Evolutionary conservation across 1,140 invertebrate genomes (phyloP).

Genomic region (Euglossa dilemma): DNA sequence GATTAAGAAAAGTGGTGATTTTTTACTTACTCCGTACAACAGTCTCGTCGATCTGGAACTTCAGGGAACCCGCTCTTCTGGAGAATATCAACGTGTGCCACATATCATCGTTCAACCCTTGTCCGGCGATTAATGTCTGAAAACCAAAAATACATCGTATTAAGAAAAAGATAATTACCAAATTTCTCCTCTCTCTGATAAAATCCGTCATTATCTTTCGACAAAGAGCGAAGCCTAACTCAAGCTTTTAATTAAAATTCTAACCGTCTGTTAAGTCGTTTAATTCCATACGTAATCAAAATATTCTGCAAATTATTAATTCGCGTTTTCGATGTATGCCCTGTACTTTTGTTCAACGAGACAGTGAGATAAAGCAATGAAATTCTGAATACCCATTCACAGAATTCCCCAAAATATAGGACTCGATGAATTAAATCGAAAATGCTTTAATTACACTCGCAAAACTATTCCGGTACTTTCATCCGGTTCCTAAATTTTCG

Average conservation of each 20-base stretch:
- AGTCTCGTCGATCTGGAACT: constrained; percentile 92
- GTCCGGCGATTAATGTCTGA: constrained; percentile 91
- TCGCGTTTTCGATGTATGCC: too few relatives aligned
- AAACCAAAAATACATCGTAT: constrained; percentile 24
- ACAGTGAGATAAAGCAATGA: too few relatives aligned
- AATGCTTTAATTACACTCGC: too few relatives aligned
- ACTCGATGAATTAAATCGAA: too few relatives aligned
- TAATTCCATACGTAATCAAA: neutral
- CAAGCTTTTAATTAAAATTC: neutral
- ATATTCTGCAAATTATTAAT: neutral
- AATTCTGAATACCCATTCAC: too few relatives aligned
- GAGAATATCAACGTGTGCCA: constrained; percentile 97
- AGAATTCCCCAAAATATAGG: too few relatives aligned
- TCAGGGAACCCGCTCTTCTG: constrained; percentile 90
- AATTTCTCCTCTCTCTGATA: too few relatives aligned
- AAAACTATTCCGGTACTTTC: too few relatives aligned
- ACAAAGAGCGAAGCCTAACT: neutral
- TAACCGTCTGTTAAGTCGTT: neutral
- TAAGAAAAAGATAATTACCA: neutral
- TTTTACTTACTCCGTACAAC: constrained; percentile 90
- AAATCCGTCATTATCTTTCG: neutral
- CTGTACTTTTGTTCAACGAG: too few relatives aligned
- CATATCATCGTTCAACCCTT: constrained; percentile 94
- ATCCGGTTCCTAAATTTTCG: too few relatives aligned
- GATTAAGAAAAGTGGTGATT: neutral